A percentile compares a stretch with the other conserved stretches of the same genome.
These are phyloP conservation scores for Perizoma affinitatum DNA, from an alignment of 2,888 invertebrate species.

Conservation along the genomic window DNA sequence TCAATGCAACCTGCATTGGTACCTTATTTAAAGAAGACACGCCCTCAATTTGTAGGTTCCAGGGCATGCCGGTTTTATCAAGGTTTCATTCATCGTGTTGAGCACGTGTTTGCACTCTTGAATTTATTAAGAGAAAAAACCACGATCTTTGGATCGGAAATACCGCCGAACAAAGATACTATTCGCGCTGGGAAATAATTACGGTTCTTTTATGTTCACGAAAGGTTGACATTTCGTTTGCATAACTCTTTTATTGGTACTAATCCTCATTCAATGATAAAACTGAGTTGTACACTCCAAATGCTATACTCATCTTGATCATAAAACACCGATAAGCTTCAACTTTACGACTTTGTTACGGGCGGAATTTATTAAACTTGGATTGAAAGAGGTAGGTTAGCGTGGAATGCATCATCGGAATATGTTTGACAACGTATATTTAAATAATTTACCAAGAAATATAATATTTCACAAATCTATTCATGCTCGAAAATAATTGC, in stretches of 20 bases:
- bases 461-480: slow-evolving; percentile 4
- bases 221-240: neutral
- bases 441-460: neutral
- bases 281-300: neutral
- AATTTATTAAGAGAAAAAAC: no score
- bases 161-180: no score
- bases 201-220: no score
- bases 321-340: slow-evolving; percentile 9
- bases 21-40: no score
- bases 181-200: no score
- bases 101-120: no score
- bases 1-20: no score
- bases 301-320: neutral
- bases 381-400: slow-evolving; percentile 10
- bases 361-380: slow-evolving; percentile 5
- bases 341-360: slow-evolving; percentile 10
- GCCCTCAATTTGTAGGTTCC: no score
- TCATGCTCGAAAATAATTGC: neutral
- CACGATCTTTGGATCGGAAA: no score
- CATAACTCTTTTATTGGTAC: neutral
- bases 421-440: slow-evolving; percentile 6
- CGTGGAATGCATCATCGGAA: neutral
- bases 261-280: neutral
- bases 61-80: no score
- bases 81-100: no score